Percentiles rank a stretch among this genome's conserved stretches.
These are phyloP conservation scores for Gallinago paraguaiae DNA, from an alignment of 2,113 vertebrate species.

Conservation along the genomic window DNA sequence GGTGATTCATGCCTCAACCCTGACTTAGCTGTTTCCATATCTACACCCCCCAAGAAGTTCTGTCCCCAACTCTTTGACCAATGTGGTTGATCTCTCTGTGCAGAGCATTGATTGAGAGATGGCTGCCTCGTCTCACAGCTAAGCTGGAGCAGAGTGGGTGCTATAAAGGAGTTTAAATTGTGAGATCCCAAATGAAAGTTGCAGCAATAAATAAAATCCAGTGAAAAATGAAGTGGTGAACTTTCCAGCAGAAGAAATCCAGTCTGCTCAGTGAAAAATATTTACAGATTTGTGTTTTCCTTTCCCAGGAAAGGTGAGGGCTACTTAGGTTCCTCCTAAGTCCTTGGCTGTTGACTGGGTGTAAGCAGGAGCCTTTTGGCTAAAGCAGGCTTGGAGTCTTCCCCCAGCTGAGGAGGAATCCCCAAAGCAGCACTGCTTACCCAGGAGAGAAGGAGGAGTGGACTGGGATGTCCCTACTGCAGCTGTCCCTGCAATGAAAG, in stretches of 20 bases:
- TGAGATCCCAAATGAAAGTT: not conserved
- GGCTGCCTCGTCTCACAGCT: not conserved
- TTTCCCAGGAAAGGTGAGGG: not conserved
- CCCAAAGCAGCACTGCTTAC: not conserved
- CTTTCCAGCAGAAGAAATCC: not conserved
- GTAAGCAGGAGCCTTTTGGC: not conserved
- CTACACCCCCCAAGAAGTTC: not conserved
- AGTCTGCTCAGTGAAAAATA: not conserved
- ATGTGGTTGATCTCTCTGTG: rapidly evolving
- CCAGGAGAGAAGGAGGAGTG: not conserved
- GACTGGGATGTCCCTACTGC: not conserved
- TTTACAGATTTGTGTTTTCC: not conserved
- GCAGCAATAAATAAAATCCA: not conserved
- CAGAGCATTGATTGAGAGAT: not conserved
- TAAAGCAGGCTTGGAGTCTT: not conserved
- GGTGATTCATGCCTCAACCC: not conserved
- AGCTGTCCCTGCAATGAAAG: not conserved
- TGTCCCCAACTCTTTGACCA: not conserved
- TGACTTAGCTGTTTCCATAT: not conserved
- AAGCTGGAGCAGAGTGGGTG: not conserved
- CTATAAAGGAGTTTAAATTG: not conserved
- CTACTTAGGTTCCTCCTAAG: not conserved
- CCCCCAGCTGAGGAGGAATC: not conserved
- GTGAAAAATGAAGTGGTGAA: not conserved
- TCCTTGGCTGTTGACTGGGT: not conserved